Evolutionary conservation across 2,888 invertebrate genomes (phyloP).

Genomic region (Synanthedon formicaeformis): DNA sequence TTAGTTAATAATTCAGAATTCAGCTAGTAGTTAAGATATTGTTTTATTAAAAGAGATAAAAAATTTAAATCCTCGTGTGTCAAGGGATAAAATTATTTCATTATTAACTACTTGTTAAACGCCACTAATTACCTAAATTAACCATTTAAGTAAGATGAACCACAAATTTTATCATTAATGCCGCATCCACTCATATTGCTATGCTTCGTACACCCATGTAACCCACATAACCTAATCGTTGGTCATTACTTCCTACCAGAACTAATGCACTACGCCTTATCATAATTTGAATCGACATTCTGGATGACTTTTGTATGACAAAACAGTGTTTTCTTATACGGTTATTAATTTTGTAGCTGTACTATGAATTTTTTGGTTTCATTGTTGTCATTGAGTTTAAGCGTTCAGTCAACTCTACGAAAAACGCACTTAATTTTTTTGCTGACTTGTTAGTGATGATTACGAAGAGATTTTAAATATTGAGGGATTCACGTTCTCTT

Average conservation of each 20-base stretch:
- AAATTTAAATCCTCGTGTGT: no score
- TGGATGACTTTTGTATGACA: slow-evolving; percentile 64
- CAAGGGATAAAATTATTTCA: no score
- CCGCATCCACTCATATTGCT: slow-evolving; percentile 25
- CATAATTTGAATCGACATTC: slow-evolving; percentile 67
- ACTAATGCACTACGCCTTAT: slow-evolving; percentile 64
- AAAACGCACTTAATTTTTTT: no score
- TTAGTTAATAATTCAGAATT: no score
- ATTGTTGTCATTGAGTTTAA: slow-evolving; percentile 22
- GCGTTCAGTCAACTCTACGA: slow-evolving; percentile 31
- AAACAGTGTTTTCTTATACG: slow-evolving; percentile 64
- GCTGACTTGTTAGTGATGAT: no score
- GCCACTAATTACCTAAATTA: no score
- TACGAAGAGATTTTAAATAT: no score
- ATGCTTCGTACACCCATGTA: slow-evolving; percentile 11
- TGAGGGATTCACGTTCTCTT: no score
- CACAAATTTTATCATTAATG: slow-evolving; percentile 5
- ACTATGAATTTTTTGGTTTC: slow-evolving; percentile 30
- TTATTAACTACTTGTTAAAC: no score
- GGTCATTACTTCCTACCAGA: slow-evolving; percentile 63
- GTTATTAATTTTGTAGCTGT: slow-evolving; percentile 62
- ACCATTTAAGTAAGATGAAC: no score
- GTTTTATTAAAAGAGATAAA: no score
- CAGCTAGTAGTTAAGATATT: no score
- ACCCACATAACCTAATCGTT: slow-evolving; percentile 44